Base-by-base conservation (phyloP, 2,888 invertebrate genomes). In the Meiosimyza decipiens region DNA sequence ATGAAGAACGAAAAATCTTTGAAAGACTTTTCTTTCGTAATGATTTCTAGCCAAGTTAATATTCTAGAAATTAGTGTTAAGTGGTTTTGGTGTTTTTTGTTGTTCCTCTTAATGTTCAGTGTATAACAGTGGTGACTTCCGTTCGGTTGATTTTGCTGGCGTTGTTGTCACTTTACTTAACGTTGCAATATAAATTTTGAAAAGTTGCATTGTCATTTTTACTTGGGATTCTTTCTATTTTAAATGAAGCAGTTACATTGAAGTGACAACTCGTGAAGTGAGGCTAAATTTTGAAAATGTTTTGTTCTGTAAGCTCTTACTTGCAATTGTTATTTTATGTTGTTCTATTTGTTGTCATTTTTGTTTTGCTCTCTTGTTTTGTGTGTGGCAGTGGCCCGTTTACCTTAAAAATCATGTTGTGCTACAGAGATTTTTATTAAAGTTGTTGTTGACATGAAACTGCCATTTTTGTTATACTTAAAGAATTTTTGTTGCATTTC, bases 311-410 rank as follows among this genome's bases (percentile, higher is more conserved):
- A 40, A 9, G 40, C 40, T 40, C 40, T 9, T 9, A 40, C 16
- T 49, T 16, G n/a, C n/a, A n/a, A 16, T 16, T 60, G 60, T 33
- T 33, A 15, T 59, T 16, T 28, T n/a, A n/a, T 28, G 12, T 65
- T 49, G 51, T 9, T 22, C 51, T 18, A 64, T 51, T 51, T 50
- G 50, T 51, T 64, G 40, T 15, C 54, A 18, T 40, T 40, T 16
- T 40, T 22, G 22, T 54, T 66, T 67, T 40, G 40, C 49, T 57
- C 28, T 22, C 22, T 40, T 40, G n/a, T n/a, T 15, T 47, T 52
- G 64, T 16, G 51, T 62, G 60, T 74, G 69, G 67, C 73, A 71
- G 75, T 76, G 76, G 60, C 76, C 75, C 64, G 74, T 66, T 74
- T 71, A 65, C 75, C 75, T 75, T 75, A 74, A 73, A 74, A 73